A percentile compares a stretch with the other conserved stretches of the same genome.
These are phyloP conservation scores for Seriola aureovittata DNA, from an alignment of 2,113 vertebrate species.

Conservation along the genomic window DNA sequence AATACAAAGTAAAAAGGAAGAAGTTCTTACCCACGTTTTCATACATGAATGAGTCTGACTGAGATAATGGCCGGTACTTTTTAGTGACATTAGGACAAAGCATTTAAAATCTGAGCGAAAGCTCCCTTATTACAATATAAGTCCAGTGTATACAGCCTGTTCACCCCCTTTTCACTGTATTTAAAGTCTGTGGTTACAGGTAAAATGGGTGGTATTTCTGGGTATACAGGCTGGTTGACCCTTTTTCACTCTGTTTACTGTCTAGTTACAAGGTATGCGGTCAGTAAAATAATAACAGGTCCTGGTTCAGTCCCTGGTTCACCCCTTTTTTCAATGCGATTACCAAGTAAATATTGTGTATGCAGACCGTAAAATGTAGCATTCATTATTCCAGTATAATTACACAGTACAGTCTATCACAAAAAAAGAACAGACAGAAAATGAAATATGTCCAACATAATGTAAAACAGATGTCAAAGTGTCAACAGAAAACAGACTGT, in stretches of 20 bases:
- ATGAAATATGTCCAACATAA: too few relatives aligned
- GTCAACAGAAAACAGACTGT: too few relatives aligned
- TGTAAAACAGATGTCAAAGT: too few relatives aligned
- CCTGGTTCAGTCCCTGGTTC: neutral
- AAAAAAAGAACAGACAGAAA: too few relatives aligned
- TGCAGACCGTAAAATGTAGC: too few relatives aligned
- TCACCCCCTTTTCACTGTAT: slow-evolving; percentile 3
- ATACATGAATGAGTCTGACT: neutral
- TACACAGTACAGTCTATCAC: neutral
- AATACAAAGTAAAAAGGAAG: neutral
- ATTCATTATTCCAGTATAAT: too few relatives aligned
- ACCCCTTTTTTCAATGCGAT: neutral
- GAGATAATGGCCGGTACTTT: neutral
- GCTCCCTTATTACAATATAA: neutral
- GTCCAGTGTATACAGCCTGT: neutral
- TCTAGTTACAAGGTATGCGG: neutral
- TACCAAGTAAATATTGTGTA: neutral
- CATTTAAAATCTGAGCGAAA: neutral
- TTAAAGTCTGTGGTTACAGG: slow-evolving; percentile 7
- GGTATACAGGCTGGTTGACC: neutral
- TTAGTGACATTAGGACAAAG: neutral
- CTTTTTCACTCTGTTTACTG: neutral
- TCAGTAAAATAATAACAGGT: neutral
- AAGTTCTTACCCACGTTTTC: neutral
- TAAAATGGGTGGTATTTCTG: neutral